Percentiles rank a stretch among this genome's conserved stretches.
Conservation (phyloP, 2,113 vertebrate species). For the Hystrix brachyura region DNA sequence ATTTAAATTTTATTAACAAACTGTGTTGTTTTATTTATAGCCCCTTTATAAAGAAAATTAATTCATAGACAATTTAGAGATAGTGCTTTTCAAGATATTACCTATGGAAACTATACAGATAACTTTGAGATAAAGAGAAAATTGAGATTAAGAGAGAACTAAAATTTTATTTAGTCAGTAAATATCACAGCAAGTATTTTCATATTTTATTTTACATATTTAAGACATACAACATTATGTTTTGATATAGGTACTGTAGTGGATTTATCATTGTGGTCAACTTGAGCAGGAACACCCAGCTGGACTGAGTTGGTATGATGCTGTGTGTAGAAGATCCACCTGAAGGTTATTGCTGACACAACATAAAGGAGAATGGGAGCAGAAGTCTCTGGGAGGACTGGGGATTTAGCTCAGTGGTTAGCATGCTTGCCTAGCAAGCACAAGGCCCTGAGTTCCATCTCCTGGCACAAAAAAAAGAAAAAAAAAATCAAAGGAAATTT, state of each 20-base stretch:
- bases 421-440: too few relatives aligned
- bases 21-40: neutral
- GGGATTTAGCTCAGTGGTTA: too few relatives aligned
- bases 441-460: too few relatives aligned
- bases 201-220: neutral
- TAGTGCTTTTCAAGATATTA: neutral
- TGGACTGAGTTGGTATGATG: too few relatives aligned
- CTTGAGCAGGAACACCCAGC: too few relatives aligned
- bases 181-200: neutral
- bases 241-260: neutral
- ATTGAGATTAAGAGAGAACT: neutral
- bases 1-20: neutral
- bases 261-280: too few relatives aligned
- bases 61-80: neutral
- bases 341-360: too few relatives aligned
- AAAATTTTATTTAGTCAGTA: neutral
- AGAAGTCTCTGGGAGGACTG: too few relatives aligned
- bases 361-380: too few relatives aligned
- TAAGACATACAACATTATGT: neutral
- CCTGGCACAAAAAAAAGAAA: too few relatives aligned
- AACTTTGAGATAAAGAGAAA: neutral
- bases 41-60: neutral
- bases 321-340: too few relatives aligned
- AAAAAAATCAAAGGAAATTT: too few relatives aligned
- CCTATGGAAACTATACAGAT: neutral